phyloP scores from a whole-genome alignment of 2,888 invertebrate genomes.

The Cataglyphis albicans region DNA sequence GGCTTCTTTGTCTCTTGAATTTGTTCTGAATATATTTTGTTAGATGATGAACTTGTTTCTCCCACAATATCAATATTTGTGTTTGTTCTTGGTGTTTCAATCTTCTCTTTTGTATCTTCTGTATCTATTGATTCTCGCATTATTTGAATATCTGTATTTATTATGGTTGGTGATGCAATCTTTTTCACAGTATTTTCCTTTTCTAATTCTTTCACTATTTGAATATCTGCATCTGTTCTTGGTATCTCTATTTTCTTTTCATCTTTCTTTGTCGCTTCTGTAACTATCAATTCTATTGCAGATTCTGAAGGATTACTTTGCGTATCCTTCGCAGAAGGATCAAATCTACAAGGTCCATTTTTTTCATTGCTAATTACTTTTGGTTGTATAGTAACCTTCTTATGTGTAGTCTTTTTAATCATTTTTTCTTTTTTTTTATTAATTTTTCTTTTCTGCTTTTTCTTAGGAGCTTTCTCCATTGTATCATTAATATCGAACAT shows the following conservation, averaged over 20 bases:
- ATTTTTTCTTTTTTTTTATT: background rate
- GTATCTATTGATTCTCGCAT: background rate
- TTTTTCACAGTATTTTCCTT: background rate
- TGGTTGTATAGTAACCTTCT: background rate
- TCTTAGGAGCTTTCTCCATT: background rate
- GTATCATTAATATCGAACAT: constrained; percentile 9
- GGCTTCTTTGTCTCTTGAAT: background rate
- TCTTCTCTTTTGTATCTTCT: background rate
- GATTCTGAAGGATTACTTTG: background rate
- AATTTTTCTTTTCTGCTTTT: background rate
- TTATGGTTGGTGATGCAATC: background rate
- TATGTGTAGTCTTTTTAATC: background rate
- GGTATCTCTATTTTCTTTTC: background rate
- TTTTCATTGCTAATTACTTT: background rate
- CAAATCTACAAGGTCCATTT: background rate
- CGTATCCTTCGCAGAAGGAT: background rate
- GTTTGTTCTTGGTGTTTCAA: background rate
- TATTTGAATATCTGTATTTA: background rate
- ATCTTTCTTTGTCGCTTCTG: background rate
- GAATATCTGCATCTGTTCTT: background rate
- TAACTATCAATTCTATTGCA: background rate
- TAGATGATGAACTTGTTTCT: background rate
- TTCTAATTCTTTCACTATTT: background rate
- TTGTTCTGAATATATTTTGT: background rate
- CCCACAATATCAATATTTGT: background rate